Conservation (phyloP, 53 echinoderm and acorn worm species). For the Holothuria scabra region DNA sequence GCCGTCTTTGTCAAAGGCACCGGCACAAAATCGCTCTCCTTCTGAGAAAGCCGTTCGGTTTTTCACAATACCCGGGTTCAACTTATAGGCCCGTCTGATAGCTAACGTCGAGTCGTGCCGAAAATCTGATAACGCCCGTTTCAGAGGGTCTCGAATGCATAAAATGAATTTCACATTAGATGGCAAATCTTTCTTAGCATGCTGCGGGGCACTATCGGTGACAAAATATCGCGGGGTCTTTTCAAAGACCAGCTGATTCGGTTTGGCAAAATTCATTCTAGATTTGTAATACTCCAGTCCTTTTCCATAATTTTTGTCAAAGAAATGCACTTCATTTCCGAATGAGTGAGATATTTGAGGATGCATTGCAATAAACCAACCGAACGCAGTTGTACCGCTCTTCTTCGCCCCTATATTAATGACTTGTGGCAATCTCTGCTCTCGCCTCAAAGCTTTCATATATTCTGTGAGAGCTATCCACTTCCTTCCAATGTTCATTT, state of each 20-base stretch:
- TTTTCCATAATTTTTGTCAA: constrained; percentile 54
- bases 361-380: constrained; percentile 68
- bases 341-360: constrained; percentile 63
- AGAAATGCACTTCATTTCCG: constrained; percentile 70
- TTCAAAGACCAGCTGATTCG: constrained; percentile 59
- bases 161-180: constrained; percentile 65
- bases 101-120: constrained; percentile 56
- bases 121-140: constrained; percentile 74
- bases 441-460: constrained; percentile 45
- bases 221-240: constrained; percentile 77
- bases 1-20: constrained; percentile 41
- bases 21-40: constrained; percentile 41
- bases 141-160: constrained; percentile 71
- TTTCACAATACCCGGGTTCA: not conserved
- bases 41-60: constrained; percentile 18
- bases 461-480: constrained; percentile 45
- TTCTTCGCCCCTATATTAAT: constrained; percentile 79
- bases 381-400: constrained; percentile 78
- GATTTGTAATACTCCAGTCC: constrained; percentile 69
- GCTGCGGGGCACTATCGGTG: constrained; percentile 51
- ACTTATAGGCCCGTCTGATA: not conserved
- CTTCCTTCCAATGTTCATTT: constrained; percentile 9
- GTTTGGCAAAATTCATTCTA: constrained; percentile 62
- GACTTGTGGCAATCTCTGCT: constrained; percentile 62
- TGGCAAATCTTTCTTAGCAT: constrained; percentile 56